Conservation (phyloP, 2,113 vertebrate genomes). For the Rhadina sibilatrix region DNA sequence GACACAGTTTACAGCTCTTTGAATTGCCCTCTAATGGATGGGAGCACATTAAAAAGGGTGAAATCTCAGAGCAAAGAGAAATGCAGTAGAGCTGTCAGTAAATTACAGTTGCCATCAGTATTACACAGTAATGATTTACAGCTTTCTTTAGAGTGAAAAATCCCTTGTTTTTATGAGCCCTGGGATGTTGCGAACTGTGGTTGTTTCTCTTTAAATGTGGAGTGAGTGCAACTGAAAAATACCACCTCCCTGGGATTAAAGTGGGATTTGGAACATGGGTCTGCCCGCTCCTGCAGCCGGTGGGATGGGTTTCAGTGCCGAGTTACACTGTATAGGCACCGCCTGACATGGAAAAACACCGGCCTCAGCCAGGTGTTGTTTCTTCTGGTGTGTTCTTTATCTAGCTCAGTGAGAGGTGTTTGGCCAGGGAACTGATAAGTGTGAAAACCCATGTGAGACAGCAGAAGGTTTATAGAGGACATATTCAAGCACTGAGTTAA, state of each 20-base stretch:
- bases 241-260: background rate
- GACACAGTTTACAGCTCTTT: background rate
- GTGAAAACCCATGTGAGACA: background rate
- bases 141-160: background rate
- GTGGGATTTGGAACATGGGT: background rate
- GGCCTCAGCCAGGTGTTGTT: background rate
- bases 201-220: background rate
- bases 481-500: background rate
- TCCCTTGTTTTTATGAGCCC: background rate
- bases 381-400: background rate
- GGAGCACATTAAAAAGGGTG: background rate
- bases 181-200: background rate
- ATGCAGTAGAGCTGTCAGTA: background rate
- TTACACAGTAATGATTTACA: background rate
- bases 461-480: background rate
- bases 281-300: background rate
- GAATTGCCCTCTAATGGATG: background rate
- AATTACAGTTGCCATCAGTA: background rate
- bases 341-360: background rate
- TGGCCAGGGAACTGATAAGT: background rate
- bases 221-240: background rate
- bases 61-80: background rate
- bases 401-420: background rate
- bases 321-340: rapidly evolving
- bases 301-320: background rate